Percentiles rank a stretch among this genome's conserved stretches.
These are phyloP conservation scores for Tarsius wallacei DNA, from an alignment of 2,797 vertebrate species.

Conservation along the genomic window DNA sequence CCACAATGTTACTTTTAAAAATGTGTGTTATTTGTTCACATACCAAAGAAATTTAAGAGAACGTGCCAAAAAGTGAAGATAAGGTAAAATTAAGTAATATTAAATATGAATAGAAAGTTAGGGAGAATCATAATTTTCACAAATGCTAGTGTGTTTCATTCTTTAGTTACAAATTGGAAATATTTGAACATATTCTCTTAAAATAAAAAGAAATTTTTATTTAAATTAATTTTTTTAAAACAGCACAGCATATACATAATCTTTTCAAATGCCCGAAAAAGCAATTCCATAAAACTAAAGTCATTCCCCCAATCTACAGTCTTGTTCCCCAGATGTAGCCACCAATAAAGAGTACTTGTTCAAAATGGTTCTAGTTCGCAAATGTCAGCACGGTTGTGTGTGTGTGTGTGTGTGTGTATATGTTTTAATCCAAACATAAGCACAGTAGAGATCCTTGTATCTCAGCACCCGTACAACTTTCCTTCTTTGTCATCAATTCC, in stretches of 20 bases:
- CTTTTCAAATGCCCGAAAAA: not conserved
- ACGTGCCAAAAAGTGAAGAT: not conserved
- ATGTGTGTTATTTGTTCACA: not conserved
- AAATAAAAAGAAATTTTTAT: not conserved
- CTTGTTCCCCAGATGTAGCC: not conserved
- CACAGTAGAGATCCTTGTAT: not conserved
- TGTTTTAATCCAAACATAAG: not conserved
- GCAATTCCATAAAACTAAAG: slow-evolving; percentile 14
- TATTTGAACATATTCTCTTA: not conserved
- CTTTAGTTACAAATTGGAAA: not conserved
- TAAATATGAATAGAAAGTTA: not conserved
- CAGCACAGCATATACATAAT: not conserved
- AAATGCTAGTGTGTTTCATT: not conserved
- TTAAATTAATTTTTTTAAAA: not conserved
- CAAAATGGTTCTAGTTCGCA: not conserved
- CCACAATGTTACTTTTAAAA: not conserved
- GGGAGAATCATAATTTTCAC: not conserved
- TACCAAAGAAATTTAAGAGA: not conserved
- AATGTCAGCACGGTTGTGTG: not conserved
- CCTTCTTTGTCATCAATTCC: not conserved
- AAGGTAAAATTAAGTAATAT: slow-evolving; percentile 20
- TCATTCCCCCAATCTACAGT: not conserved
- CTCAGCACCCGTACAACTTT: not conserved
- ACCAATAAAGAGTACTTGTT: slow-evolving; percentile 33
- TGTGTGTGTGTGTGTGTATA: too few species aligned